Evolutionary conservation across 2,113 vertebrate species (phyloP).

Genomic region (Sylvietta virens): DNA sequence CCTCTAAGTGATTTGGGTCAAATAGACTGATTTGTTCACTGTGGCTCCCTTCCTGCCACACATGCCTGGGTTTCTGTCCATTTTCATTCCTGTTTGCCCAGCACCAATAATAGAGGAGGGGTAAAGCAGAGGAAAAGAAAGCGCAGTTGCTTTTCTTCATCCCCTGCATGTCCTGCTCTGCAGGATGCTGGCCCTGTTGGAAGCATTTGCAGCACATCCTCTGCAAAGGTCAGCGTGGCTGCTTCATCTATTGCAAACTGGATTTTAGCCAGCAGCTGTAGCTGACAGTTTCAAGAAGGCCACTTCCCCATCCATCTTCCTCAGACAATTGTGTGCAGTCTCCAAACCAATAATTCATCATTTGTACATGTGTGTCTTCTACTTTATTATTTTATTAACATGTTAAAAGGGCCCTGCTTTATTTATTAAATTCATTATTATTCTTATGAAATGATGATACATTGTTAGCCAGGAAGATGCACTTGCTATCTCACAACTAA

Average conservation of each 20-base stretch:
- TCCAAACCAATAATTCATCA: conserved; percentile 31
- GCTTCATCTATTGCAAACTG: not conserved
- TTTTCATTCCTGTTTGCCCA: not conserved
- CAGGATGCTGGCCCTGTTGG: rapidly evolving
- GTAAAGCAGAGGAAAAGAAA: not conserved
- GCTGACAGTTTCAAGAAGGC: not conserved
- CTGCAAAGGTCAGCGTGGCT: not conserved
- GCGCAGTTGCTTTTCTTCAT: not conserved
- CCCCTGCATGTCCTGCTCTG: not conserved
- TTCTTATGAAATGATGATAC: conserved; percentile 56
- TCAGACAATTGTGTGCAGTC: not conserved
- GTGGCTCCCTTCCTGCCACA: not conserved
- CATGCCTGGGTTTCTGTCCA: not conserved
- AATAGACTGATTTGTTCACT: not conserved
- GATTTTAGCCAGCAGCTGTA: not conserved
- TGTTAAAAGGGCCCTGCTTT: conserved; percentile 13
- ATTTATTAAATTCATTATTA: conserved; percentile 61
- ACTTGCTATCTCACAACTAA: conserved; percentile 59
- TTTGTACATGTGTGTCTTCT: conserved; percentile 31
- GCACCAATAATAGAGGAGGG: not conserved
- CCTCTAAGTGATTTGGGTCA: conserved; percentile 23
- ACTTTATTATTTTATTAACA: conserved; percentile 33
- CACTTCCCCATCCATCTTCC: conserved; percentile 34
- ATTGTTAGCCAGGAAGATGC: conserved; percentile 42
- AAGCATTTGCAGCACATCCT: not conserved